Base-by-base conservation (phyloP, 2,888 invertebrate species). In the Nudaria mundana region DNA sequence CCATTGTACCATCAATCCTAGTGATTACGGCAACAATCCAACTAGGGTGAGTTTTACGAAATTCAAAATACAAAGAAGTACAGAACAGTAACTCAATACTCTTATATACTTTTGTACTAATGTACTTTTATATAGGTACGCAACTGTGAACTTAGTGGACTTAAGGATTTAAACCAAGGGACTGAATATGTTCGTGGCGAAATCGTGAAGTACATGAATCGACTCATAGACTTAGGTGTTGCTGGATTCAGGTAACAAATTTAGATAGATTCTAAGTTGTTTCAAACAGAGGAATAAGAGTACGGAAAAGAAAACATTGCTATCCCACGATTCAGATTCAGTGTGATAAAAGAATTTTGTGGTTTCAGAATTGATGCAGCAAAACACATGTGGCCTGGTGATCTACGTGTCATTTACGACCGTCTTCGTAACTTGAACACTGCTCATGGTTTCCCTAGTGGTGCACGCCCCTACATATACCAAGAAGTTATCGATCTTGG, bases 401-500 rank as follows among this genome's bases (percentile, higher is more conserved):
- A 97, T 68, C 80, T 97, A 12, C 61, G 87, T 36, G 63, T 80
- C n/a, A 94, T 97, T 52, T 93, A 92, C 64, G 81, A 82, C 15
- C 84, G 91, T 29, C 71, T 93, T 6, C 81, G 90, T 0, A 80
- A 93, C 68, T 76, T 94, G n/a, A 93, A 91, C 63, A 90, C 90
- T 0, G 68, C 70, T 0, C 91, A 92, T 40, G 93, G 93, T 0
- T 96, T 95, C 67, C 76, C 90, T 0, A 59, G 81, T 0, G 91
- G 91, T 6, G 76, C 92, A 0, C 90, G 92, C 6, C 93, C 95
- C 0, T 94, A 92, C 68, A 90, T 94, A 59, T 93, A 84, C 67
- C 94, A 94, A 69, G 94, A 94, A 81, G 95, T 96, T 7, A 94
- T 95, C 45, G 94, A 95, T 63, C 83, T 92, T 10, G 93, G 91